Conservation (phyloP, 2,797 vertebrate genomes). For the Siniperca scherzeri region DNA sequence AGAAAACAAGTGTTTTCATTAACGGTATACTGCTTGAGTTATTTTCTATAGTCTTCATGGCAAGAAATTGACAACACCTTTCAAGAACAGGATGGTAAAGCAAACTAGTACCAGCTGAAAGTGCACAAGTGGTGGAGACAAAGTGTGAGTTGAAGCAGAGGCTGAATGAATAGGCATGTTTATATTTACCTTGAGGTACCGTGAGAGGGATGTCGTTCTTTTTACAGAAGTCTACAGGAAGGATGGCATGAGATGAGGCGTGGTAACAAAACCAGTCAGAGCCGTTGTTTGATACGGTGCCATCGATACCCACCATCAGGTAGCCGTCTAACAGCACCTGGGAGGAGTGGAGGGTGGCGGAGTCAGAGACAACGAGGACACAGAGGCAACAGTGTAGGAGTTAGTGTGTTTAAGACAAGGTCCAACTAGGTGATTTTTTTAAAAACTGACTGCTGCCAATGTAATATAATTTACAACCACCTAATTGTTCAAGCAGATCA, state of each 20-base stretch:
- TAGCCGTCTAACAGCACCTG: conserved; percentile 95
- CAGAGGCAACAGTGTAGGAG: neutral
- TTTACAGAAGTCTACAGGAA: conserved; percentile 91
- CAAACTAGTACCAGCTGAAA: neutral
- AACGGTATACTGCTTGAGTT: neutral
- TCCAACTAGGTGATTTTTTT: neutral
- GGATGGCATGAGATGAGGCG: conserved; percentile 92
- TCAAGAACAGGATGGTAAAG: neutral
- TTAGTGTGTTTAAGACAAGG: neutral
- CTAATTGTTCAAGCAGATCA: neutral
- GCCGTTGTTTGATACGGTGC: conserved; percentile 82
- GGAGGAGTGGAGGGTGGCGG: neutral
- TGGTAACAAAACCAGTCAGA: conserved; percentile 97
- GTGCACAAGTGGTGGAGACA: neutral
- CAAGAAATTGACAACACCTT: neutral
- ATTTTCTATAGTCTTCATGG: neutral
- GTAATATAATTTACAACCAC: neutral
- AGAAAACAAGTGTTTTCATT: conserved; percentile 2
- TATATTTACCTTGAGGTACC: conserved; percentile 79
- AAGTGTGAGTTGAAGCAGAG: neutral
- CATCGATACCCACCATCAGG: conserved; percentile 95
- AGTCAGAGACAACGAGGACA: neutral
- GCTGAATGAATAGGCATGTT: neutral
- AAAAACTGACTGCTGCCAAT: neutral
- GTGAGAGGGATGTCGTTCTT: conserved; percentile 91